Evolutionary conservation across 53 echinoderm and acorn worm species (phyloP), one percentile per base, ranked within the genome.

Genomic region (Apostichopus leukothele): DNA sequence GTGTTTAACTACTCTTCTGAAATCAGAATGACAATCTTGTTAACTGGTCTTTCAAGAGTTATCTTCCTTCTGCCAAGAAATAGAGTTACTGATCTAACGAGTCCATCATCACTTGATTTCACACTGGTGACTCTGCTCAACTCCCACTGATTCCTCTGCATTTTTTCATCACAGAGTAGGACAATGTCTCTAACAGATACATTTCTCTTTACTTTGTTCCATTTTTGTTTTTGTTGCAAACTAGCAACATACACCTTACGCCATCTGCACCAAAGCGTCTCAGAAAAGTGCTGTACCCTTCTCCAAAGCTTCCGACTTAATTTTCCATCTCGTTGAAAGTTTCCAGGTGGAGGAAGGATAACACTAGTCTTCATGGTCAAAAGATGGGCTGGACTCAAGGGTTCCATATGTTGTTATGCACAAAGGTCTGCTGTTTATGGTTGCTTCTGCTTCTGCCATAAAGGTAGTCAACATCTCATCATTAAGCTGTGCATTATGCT

Each of bases 261-360:
- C 94, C 91, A 91, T 20, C 91, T 85, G 22, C 52, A 9, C 91
- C 91, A 93, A 60, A 93, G 91, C 16, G 86, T 89, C 18, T 88
- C 91, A 3, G 54, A 57, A 0, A 91, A 63, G 50, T 91, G 88
- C 53, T 91, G 94, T 2, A 89, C 90, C 61, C 91, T 26, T 50
- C 94, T 88, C 94, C 91, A 91, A 19, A 87, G 74, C 16, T 88
- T 91, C 16, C 88, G 74, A 5, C 88, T 78, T n/a, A 87, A 91
- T 14, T 89, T 10, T 52, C 91, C 94, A 23, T 75, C 88, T 1
- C 55, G 22, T 53, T 83, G 83, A 60, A 91, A 89, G 52, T 55
- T 60, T 18, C 93, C 93, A 23, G 92, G 83, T 0, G 92, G 92
- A 50, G 90, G 90, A 66, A 86, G 79, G 0, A 90, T 51, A 4